phyloP scores from a whole-genome alignment of 2,113 vertebrate genomes.

The Prionailurus bengalensis region DNA sequence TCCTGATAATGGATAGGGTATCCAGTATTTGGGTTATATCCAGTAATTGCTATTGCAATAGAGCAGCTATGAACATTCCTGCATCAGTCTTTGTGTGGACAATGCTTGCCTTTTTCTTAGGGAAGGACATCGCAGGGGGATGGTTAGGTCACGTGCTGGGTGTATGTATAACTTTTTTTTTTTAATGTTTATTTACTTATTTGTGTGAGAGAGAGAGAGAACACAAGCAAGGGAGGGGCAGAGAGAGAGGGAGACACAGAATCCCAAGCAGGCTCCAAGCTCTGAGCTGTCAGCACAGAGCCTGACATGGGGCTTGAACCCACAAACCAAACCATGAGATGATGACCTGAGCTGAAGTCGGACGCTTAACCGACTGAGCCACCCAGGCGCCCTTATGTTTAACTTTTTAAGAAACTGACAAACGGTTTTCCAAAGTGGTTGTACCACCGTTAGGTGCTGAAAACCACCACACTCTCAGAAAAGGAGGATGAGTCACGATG shows the following conservation, averaged over 20 bases:
- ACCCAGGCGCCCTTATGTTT: too few relatives aligned
- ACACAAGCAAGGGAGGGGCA: too few relatives aligned
- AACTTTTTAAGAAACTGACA: neutral
- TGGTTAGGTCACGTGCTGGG: neutral
- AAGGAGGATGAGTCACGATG: neutral
- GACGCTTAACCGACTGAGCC: too few relatives aligned
- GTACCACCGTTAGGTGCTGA: fast-evolving
- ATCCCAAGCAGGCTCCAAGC: too few relatives aligned
- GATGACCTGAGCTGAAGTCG: too few relatives aligned
- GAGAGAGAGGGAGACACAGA: too few relatives aligned
- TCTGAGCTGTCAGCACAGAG: too few relatives aligned
- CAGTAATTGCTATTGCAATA: neutral
- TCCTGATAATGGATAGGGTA: fast-evolving
- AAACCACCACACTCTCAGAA: neutral
- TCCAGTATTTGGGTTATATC: neutral
- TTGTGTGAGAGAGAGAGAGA: too few relatives aligned
- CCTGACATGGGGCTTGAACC: too few relatives aligned
- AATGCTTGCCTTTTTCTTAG: neutral
- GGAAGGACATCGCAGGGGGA: neutral
- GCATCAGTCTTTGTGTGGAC: neutral
- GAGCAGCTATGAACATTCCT: neutral
- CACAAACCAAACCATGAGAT: too few relatives aligned
- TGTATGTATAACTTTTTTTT: neutral
- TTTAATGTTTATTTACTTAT: too few relatives aligned
- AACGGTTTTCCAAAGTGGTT: neutral